Percentiles rank a stretch among this genome's conserved stretches.
Evolutionary conservation across 2,888 invertebrate genomes (phyloP).

Genomic region (Protophormia terraenovae): DNA sequence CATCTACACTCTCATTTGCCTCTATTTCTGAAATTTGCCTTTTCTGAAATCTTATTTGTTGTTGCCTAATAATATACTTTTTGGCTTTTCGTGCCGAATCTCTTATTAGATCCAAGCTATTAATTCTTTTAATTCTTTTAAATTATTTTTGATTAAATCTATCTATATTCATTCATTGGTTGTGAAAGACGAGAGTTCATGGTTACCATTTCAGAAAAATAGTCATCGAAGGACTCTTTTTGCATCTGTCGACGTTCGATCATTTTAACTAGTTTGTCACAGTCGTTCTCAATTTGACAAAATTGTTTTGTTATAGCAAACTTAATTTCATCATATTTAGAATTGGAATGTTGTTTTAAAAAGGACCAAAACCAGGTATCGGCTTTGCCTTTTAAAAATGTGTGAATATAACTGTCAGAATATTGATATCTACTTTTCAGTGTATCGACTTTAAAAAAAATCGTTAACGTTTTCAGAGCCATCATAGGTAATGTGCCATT

Average conservation of each 20-base stretch:
- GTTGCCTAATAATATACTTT: neutral
- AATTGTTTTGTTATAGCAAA: slow-evolving; percentile 2
- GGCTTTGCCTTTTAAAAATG: slow-evolving; percentile 18
- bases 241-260: slow-evolving; percentile 1
- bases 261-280: slow-evolving; percentile 12
- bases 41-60: neutral
- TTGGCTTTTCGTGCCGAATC: neutral
- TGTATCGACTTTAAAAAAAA: neutral
- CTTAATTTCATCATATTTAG: neutral
- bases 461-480: neutral
- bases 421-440: neutral
- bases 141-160: slow-evolving; percentile 27
- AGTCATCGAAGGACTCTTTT: slow-evolving; percentile 5
- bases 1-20: neutral
- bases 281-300: neutral
- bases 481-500: neutral
- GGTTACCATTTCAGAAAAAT: neutral
- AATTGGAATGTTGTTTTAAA: neutral
- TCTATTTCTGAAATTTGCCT: slow-evolving; percentile 13
- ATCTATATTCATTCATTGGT: slow-evolving; percentile 15
- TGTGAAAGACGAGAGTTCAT: slow-evolving; percentile 9
- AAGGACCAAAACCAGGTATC: slow-evolving; percentile 25
- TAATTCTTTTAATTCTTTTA: neutral
- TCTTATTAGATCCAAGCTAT: slow-evolving; percentile 7
- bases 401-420: neutral